These are phyloP conservation scores for Plestiodon gilberti DNA, from an alignment of 2,113 vertebrate genomes.

Conservation along the genomic window DNA sequence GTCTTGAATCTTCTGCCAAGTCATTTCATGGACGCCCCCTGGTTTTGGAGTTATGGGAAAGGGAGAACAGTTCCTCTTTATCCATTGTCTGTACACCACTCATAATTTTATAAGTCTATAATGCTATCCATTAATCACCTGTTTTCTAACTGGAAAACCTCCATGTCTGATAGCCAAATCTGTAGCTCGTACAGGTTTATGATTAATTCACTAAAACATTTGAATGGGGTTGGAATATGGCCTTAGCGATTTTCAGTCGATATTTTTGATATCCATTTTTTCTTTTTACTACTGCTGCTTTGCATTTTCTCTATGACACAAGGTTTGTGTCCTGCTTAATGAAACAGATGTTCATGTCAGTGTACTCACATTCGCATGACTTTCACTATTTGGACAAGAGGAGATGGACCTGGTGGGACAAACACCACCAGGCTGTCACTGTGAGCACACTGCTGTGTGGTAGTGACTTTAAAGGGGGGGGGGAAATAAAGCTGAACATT, in stretches of 20 bases:
- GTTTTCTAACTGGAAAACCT: too few relatives aligned
- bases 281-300: not conserved
- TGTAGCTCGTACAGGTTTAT: not conserved
- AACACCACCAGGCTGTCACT: conserved; percentile 2
- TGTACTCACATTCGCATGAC: not conserved
- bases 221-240: not conserved
- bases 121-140: too few relatives aligned
- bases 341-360: conserved; percentile 9
- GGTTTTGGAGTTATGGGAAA: too few relatives aligned
- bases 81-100: too few relatives aligned
- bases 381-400: conserved; percentile 12
- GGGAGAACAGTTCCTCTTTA: too few relatives aligned
- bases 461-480: not conserved
- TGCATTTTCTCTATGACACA: not conserved
- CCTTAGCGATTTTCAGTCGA: not conserved
- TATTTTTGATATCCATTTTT: not conserved
- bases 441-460: not conserved
- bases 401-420: not conserved
- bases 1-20: too few relatives aligned
- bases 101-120: too few relatives aligned
- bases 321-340: not conserved
- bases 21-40: too few relatives aligned
- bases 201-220: not conserved
- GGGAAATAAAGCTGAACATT: not conserved
- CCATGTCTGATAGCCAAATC: not conserved